Evolutionary conservation across 1,140 invertebrate genomes (phyloP).

Genomic region (Mizuhopecten yessoensis): DNA sequence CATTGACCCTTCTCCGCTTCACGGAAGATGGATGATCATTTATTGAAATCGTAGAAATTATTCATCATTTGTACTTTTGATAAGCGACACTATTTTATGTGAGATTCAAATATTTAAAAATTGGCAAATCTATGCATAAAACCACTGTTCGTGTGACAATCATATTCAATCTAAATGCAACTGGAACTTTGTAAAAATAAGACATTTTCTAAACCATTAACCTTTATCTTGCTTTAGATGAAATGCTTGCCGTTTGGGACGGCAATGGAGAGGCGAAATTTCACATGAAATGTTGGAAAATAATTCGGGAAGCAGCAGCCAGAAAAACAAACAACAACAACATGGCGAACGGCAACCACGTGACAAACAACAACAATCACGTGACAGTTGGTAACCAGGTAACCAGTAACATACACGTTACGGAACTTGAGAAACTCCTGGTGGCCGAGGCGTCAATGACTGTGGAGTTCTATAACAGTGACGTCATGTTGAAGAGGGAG

Average conservation of each 20-base stretch:
- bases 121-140: too few species aligned
- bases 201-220: too few species aligned
- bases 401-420: constrained; percentile 11
- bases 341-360: background rate
- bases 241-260: constrained; percentile 51
- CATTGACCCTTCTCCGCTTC: too few species aligned
- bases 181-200: too few species aligned
- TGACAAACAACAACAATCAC: background rate
- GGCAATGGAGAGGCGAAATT: constrained; percentile 62
- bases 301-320: background rate
- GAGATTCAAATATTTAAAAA: too few species aligned
- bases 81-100: too few species aligned
- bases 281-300: constrained; percentile 62
- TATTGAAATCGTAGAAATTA: too few species aligned
- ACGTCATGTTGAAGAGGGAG: constrained; percentile 59
- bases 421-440: constrained; percentile 65
- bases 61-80: too few species aligned
- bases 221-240: background rate
- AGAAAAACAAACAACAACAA: background rate
- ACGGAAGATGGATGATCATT: too few species aligned
- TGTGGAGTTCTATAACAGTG: constrained; percentile 70
- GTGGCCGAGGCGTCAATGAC: constrained; percentile 71
- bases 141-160: too few species aligned
- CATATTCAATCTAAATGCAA: too few species aligned
- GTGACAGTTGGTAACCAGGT: background rate